Base-by-base conservation (phyloP, 2,113 vertebrate genomes). In the Ivindomyrus marchei region DNA sequence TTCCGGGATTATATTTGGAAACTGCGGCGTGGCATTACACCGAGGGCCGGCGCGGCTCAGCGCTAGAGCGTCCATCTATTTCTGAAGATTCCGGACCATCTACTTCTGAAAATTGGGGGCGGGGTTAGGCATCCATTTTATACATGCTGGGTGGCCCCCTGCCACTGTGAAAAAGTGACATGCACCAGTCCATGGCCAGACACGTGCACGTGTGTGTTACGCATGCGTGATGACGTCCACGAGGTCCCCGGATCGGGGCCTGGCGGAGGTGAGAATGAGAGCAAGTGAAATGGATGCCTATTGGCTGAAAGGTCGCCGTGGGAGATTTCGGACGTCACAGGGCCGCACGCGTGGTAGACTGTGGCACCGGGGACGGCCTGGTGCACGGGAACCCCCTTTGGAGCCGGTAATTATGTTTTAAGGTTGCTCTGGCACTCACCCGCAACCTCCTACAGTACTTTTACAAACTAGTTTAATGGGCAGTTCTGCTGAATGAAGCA, bases 1-100 rank as follows among this genome's bases (percentile, higher is more conserved):
- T 66, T 88, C 36, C 31, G 42, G 39, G 39, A n/a, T 42, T 66
- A 88, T 88, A 62, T 88, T 88, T 66, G 56, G 87, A 88, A 88
- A 24, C 36, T 42, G 39, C 36, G 45, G 17, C 3, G 21, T 9
- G 39, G 36, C 87, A 87, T 87, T 19, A 53, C 5, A 56, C 85
- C 31, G 31, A 0, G 13, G 36, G 87, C 9, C 39, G 31, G 19
- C 24, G 36, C 52, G 50, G n/a, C 24, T 39, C 15, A 27, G 86
- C 17, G 7, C 50, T 15, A 36, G 36, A 62, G 66, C 19, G 11
- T 1, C 53, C 56, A 7, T 8, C 17, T 47, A 45, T 6, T n/a
- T 85, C 80, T 77, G 70, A 77, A 39, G 10, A 17, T 66, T 24
- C 58, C 58, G 21, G 53, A 56, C 53, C 53, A 56, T 42, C 39